Evolutionary conservation across 1,140 invertebrate genomes (phyloP).

Genomic region (Drosophila sproati): DNA sequence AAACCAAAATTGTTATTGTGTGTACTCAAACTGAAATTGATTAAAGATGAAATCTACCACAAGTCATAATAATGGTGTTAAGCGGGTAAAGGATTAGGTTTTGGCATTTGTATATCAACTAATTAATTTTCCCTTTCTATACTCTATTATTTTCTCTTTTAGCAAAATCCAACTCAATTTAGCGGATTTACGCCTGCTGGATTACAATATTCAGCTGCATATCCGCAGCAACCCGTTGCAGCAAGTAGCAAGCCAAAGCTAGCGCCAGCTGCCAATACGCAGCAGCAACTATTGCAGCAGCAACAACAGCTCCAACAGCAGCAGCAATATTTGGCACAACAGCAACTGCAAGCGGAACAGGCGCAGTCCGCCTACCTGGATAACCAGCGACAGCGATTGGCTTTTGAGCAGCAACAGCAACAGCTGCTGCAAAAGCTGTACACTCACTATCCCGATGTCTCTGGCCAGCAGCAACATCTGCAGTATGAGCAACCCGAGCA

Average conservation of each 20-base stretch:
- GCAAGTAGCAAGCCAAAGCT: constrained; percentile 17
- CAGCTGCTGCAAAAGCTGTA: constrained; percentile 67
- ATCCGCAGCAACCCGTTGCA: constrained; percentile 22
- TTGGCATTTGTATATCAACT: neutral
- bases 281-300: constrained; percentile 24
- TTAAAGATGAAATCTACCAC: constrained; percentile 42
- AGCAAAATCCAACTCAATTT: constrained; percentile 47
- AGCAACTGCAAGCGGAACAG: constrained; percentile 50
- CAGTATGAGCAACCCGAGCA: constrained; percentile 5
- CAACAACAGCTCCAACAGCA: constrained; percentile 14
- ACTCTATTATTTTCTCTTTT: neutral
- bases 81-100: constrained; percentile 25
- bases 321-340: neutral
- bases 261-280: constrained; percentile 11
- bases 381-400: constrained; percentile 64
- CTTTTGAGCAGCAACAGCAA: constrained; percentile 72
- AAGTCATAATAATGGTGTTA: constrained; percentile 16
- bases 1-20: constrained; percentile 14
- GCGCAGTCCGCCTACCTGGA: constrained; percentile 69
- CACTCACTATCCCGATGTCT: constrained; percentile 57
- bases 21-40: neutral
- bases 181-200: constrained; percentile 25
- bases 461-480: constrained; percentile 23
- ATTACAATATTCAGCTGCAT: constrained; percentile 39
- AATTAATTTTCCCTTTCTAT: neutral